phyloP scores from a whole-genome alignment of 2,797 vertebrate species.

The Trichosurus vulpecula region DNA sequence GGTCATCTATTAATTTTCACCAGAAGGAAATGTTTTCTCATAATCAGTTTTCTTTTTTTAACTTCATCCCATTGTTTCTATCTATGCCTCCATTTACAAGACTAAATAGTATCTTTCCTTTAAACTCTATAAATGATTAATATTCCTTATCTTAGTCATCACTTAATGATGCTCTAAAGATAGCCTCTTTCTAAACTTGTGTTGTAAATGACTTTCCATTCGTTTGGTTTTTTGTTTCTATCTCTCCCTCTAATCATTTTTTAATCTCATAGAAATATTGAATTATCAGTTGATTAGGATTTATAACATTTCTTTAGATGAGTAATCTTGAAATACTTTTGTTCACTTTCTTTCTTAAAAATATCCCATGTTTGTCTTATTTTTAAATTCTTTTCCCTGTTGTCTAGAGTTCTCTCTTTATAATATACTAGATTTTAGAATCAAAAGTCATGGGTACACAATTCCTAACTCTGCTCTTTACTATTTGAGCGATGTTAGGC shows the following conservation, averaged over 20 bases:
- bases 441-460: background rate
- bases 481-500: background rate
- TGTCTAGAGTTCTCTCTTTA: background rate
- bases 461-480: background rate
- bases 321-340: background rate
- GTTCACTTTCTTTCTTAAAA: background rate
- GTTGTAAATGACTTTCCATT: background rate
- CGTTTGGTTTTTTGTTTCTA: background rate
- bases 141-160: background rate
- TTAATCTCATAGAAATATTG: background rate
- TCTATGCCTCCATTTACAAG: background rate
- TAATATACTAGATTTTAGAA: background rate
- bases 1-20: background rate
- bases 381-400: background rate
- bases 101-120: background rate
- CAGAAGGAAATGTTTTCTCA: background rate
- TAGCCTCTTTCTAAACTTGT: background rate
- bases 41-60: background rate
- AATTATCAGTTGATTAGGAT: background rate
- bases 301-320: conserved; percentile 5
- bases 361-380: background rate
- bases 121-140: background rate
- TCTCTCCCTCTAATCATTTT: background rate
- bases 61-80: background rate
- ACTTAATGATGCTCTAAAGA: background rate